Base-by-base conservation (phyloP, 1,140 invertebrate genomes). In the Drosophila varians region DNA sequence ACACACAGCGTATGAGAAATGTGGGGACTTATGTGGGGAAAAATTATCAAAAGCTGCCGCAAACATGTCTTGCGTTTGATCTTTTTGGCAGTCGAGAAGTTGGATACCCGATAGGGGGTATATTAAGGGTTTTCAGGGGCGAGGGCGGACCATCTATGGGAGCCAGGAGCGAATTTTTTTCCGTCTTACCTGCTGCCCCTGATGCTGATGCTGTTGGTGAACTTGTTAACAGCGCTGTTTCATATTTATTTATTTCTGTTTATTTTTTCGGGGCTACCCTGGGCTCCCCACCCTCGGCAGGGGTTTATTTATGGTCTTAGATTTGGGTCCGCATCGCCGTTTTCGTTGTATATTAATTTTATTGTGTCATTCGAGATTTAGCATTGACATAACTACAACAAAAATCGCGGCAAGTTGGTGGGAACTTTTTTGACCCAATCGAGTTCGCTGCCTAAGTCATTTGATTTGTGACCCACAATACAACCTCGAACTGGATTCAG, bases 1-100 rank as follows among this genome's bases (percentile, higher is more conserved):
- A 82, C 57, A 65, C 74, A 84, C 57, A 73, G 80, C 3, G 38
- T 42, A 84, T 84, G 76, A 84, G 77, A 84, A 86, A 86, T 84
- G 80, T 86, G 74, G 75, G 58, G 70, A 68, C 68, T 68, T 57
- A n/a, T n/a, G n/a, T n/a, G n/a, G 64, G 43, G 75, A 76, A 74
- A 83, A 78, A 78, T 77, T 87, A 87, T 87, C 82, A 87, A 87
- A 86, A 87, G 82, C 77, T 72, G 82, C 82, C 82, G 82, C 82
- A 72, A 54, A 77, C 76, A 87, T 77, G 82, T 77, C 69, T 69
- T 82, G 74, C 83, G 77, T 87, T 87, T 87, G 82, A 82, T 87
- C 82, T 87, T 82, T 77, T 74, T 64, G 51, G 56, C 52, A 52
- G 51, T 49, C n/a, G 38, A 64, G 40, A 14, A 21, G 45, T 5